Evolutionary conservation across 1,140 invertebrate species (phyloP), one percentile per base, ranked within the genome.

Genomic region (Acromyrmex charruanus): DNA sequence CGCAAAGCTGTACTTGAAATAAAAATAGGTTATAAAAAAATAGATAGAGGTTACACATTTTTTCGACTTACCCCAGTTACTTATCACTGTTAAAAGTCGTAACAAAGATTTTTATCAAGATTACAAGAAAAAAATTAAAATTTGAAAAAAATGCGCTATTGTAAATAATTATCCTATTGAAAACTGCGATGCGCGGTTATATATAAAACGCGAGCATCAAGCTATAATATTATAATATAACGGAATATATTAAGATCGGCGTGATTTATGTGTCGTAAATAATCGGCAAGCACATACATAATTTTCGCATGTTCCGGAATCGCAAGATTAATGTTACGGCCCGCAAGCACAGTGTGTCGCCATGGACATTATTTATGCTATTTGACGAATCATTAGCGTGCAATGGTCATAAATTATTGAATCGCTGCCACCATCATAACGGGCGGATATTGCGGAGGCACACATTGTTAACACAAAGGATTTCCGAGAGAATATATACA

Each of bases 241-340:
- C 14, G 16, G 16, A 80, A n/a, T 68, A 18, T 80, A 80, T 80
- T 69, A 69, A 53, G 28, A 69, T 55, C 31, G 6, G 44, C 9
- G 49, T 55, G 77, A 80, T 80, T 80, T 80, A 68, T 80, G 65
- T n/a, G 28, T 80, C 61, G 44, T 79, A 79, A 77, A 80, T 80
- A 80, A 80, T 80, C 65, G 49, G n/a, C 49, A 80, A 65, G 14
- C 44, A 44, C n/a, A 9, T 39, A 69, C 14, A 49, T 80, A 80
- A 68, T 80, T 80, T 68, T 80, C 49, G 63, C 63, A 28, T 68
- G 63, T 69, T 55, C 44, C 44, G 63, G 31, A 55, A 69, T 68
- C 49, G 49, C 14, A 39, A 79, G 39, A 79, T 79, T 79, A 77
- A 77, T 63, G 61, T 39, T 77, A 77, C 14, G 25, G 10, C 44